phyloP scores from a whole-genome alignment of 2,113 vertebrate genomes.

The Sinocyclocheilus rhinocerous region DNA sequence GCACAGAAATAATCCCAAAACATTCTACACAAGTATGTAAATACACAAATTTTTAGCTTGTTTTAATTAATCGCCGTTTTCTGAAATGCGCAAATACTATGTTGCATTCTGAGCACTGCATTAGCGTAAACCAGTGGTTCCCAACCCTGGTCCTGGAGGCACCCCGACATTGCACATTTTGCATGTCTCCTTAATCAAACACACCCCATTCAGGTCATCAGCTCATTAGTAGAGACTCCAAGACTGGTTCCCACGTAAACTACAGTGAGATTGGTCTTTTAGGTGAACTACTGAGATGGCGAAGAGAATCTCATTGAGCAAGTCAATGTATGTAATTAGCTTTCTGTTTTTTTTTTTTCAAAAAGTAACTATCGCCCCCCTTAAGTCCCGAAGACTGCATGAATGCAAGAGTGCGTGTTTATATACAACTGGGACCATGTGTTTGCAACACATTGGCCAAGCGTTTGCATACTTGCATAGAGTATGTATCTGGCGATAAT shows the following conservation, averaged over 20 bases:
- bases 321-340: neutral
- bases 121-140: neutral
- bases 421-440: neutral
- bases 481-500: neutral
- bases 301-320: neutral
- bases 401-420: neutral
- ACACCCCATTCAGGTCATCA: no score
- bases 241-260: no score
- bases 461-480: neutral
- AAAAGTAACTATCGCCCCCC: neutral
- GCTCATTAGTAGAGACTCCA: no score
- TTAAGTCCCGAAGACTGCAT: neutral
- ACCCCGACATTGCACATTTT: no score
- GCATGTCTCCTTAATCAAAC: no score
- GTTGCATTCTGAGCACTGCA: neutral
- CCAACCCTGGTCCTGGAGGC: no score
- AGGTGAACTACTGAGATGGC: neutral
- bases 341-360: neutral
- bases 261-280: neutral
- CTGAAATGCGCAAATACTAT: neutral
- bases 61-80: neutral
- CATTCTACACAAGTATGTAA: neutral
- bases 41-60: neutral
- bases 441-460: neutral
- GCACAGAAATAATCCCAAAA: neutral